phyloP scores from a whole-genome alignment of 1,140 invertebrate species.

The Trichomalopsis sarcophagae region DNA sequence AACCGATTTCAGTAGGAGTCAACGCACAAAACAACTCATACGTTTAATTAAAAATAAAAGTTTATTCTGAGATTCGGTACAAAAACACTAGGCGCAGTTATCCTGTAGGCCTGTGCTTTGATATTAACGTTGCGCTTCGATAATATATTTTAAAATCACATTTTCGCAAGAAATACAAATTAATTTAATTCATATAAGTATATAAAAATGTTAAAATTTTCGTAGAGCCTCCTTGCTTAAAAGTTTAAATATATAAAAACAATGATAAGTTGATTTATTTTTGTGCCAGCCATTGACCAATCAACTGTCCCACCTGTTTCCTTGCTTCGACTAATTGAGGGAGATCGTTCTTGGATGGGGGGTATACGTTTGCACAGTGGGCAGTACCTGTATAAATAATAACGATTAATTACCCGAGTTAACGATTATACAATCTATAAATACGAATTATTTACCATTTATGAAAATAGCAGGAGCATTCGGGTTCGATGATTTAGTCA shows the following conservation, averaged over 20 bases:
- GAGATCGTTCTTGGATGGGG: conserved; percentile 78
- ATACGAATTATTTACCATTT: conserved; percentile 74
- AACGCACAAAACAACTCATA: too few relatives aligned
- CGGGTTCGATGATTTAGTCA: conserved; percentile 77
- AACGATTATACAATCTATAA: conserved; percentile 2
- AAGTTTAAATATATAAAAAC: not conserved
- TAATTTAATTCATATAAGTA: not conserved
- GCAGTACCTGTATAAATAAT: conserved; percentile 79
- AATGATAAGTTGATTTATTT: conserved; percentile 13
- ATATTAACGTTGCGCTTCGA: not conserved
- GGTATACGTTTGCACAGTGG: conserved; percentile 89
- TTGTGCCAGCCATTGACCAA: conserved; percentile 74
- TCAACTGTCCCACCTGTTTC: conserved; percentile 76
- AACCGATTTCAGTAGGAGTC: too few relatives aligned
- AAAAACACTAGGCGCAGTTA: not conserved
- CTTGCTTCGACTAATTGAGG: conserved; percentile 80
- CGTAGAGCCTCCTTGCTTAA: too few relatives aligned
- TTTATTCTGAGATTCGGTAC: not conserved
- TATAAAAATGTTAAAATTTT: too few relatives aligned
- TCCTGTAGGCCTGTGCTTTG: not conserved
- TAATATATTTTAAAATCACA: not conserved
- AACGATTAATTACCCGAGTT: conserved; percentile 36
- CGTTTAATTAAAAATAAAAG: not conserved
- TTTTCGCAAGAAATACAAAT: too few relatives aligned
- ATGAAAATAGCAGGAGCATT: conserved; percentile 83